A percentile compares a stretch with the other conserved stretches of the same genome.
Evolutionary conservation across 2,113 vertebrate species (phyloP).

Genomic region (Perca flavescens): DNA sequence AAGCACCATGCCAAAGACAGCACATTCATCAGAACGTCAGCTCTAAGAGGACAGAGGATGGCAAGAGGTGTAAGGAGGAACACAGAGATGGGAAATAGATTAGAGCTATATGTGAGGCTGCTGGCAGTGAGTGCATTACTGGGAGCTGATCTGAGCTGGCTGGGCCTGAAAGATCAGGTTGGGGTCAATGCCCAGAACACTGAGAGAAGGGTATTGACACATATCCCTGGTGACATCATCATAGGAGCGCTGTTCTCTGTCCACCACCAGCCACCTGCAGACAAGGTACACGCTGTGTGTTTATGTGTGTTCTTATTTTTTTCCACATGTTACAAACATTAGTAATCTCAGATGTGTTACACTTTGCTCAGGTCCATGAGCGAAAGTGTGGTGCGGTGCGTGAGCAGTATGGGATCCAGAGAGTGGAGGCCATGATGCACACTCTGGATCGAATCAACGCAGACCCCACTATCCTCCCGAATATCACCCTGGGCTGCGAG

Average conservation of each 20-base stretch:
- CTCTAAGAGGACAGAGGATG: slow-evolving; percentile 58
- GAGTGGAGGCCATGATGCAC: slow-evolving; percentile 98
- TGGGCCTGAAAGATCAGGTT: slow-evolving; percentile 76
- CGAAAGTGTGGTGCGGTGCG: slow-evolving; percentile 96
- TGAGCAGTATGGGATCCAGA: slow-evolving; percentile 98
- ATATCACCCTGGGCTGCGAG: slow-evolving; percentile 95
- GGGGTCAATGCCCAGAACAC: slow-evolving; percentile 90
- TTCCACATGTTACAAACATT: not conserved
- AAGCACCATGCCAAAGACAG: slow-evolving; percentile 22
- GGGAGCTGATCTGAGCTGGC: slow-evolving; percentile 59
- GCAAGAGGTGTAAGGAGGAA: slow-evolving; percentile 38
- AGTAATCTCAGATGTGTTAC: slow-evolving; percentile 1
- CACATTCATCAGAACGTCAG: slow-evolving; percentile 19
- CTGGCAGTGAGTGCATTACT: slow-evolving; percentile 60
- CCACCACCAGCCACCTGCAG: slow-evolving; percentile 96
- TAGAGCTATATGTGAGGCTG: slow-evolving; percentile 45
- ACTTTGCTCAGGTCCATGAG: slow-evolving; percentile 88
- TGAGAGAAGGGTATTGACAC: slow-evolving; percentile 93
- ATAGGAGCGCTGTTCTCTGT: slow-evolving; percentile 98
- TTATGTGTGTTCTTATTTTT: not conserved
- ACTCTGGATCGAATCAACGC: slow-evolving; percentile 96
- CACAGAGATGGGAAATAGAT: slow-evolving; percentile 20
- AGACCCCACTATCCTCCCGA: slow-evolving; percentile 91
- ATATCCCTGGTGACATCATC: slow-evolving; percentile 95
- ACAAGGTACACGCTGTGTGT: slow-evolving; percentile 85